A percentile compares a stretch with the other conserved stretches of the same genome.
phyloP scores from a whole-genome alignment of 1,140 invertebrate species.

The fruit fly (Drosophila melanogaster) region DNA sequence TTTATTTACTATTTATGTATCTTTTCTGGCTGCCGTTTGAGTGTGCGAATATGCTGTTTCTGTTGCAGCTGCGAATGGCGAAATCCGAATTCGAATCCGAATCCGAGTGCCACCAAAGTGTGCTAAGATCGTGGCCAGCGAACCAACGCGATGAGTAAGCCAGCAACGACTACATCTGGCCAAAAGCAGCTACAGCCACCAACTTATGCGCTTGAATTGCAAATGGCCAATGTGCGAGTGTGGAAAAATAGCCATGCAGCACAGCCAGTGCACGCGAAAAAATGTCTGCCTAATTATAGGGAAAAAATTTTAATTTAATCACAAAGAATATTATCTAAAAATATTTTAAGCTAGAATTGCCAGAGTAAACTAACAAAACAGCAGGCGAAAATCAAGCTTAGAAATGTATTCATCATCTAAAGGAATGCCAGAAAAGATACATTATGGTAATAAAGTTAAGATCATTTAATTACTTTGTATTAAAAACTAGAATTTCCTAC shows the following conservation, averaged over 20 bases:
- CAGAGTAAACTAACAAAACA: too few species aligned
- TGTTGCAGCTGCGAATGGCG: conserved; percentile 13
- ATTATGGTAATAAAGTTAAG: too few species aligned
- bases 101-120: conserved; percentile 55
- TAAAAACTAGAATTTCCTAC: background rate
- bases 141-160: conserved; percentile 73
- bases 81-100: conserved; percentile 8
- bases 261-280: conserved; percentile 13
- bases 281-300: background rate
- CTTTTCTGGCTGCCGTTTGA: background rate
- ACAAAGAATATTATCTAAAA: too few species aligned
- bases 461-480: too few species aligned
- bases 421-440: too few species aligned
- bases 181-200: conserved; percentile 52
- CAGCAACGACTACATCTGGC: conserved; percentile 62
- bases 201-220: conserved; percentile 71
- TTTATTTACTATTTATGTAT: conserved; percentile 10
- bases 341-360: too few species aligned
- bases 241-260: conserved; percentile 50
- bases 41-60: conserved; percentile 15
- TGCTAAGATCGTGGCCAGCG: conserved; percentile 70
- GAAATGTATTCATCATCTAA: too few species aligned
- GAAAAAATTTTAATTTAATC: background rate
- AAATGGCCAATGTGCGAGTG: conserved; percentile 73
- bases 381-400: too few species aligned